phyloP scores from a whole-genome alignment of 2,797 vertebrate species.

The Todus mexicanus region DNA sequence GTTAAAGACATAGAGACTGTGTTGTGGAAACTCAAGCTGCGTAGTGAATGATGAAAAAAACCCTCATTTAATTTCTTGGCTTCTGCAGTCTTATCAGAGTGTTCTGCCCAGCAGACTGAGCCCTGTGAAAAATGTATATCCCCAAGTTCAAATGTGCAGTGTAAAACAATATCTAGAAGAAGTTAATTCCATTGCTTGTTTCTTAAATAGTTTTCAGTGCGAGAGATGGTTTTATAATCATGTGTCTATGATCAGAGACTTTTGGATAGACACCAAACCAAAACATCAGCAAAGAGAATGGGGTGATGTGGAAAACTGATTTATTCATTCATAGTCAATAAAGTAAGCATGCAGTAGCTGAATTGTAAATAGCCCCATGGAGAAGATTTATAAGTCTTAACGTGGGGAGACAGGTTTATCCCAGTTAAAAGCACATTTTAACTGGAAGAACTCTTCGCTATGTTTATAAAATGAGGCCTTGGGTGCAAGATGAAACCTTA shows the following conservation, averaged over 20 bases:
- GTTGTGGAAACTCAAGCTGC: neutral
- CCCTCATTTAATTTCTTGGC: neutral
- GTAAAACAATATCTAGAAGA: constrained; percentile 61
- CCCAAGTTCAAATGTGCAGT: constrained; percentile 33
- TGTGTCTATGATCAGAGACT: constrained; percentile 60
- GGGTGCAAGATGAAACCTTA: constrained; percentile 38
- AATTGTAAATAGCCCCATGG: constrained; percentile 68
- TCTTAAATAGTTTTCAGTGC: constrained; percentile 64
- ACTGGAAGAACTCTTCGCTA: constrained; percentile 56
- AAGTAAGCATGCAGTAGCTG: constrained; percentile 75
- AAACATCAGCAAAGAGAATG: constrained; percentile 64
- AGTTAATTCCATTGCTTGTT: constrained; percentile 46
- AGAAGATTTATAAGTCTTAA: constrained; percentile 76
- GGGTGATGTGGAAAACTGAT: constrained; percentile 71
- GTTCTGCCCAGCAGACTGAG: neutral
- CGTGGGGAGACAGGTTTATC: constrained; percentile 74
- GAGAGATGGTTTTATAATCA: constrained; percentile 70
- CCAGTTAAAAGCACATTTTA: constrained; percentile 70
- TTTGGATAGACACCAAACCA: constrained; percentile 63
- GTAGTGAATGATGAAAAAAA: neutral
- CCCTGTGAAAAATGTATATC: constrained; percentile 34
- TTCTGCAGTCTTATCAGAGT: constrained; percentile 18
- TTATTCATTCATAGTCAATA: constrained; percentile 73
- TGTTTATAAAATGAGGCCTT: constrained; percentile 69
- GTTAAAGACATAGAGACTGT: neutral